Base-by-base conservation (phyloP, 2,113 vertebrate species). In the Noctilio leporinus region DNA sequence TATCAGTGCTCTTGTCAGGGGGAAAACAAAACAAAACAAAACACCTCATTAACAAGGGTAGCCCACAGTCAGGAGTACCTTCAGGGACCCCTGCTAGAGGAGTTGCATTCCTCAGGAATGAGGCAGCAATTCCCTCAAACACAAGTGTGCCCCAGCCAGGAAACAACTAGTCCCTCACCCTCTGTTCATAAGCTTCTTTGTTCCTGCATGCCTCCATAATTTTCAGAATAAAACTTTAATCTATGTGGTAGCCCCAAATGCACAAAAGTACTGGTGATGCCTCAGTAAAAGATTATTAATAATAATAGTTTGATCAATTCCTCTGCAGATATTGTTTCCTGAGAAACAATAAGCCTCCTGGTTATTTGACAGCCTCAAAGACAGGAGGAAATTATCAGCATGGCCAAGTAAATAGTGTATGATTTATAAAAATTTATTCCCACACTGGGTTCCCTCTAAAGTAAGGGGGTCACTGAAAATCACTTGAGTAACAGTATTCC, bases 261-360 rank as follows among this genome's bases (percentile, higher is more conserved):
- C 92, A 95, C 94, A 89, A 95, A 96, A 88, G 70, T 55, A 55
- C n/a, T 28, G 49, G 49, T 11, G 81, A 89, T 93, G 93, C 85
- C 83, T 95, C 53, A 35, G 86, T 81, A 93, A 95, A 81, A 96
- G 89, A 93, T 96, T 92, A 90, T 93, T 96, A 97, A 82, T 93
- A 93, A 96, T 80, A 96, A 92, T 92, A 81, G 65, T 96, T 85
- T 94, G 89, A 97, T 93, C 89, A 83, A 85, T 64, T 94, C 88
- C 72, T 93, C 67, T 80, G 90, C 53, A 96, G 94, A 93, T 69
- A 85, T 51, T 65, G 95, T 92, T 96, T 95, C 93, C 65, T 93
- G 73, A 88, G 90, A 95, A 95, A 91, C 87, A 96, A 84, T 65
- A 86, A 89, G 70, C 77, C 40, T 95, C 55, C 59, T 85, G 64